Conservation (phyloP, 2,888 invertebrate species). For the Lumbricus terrestris region DNA sequence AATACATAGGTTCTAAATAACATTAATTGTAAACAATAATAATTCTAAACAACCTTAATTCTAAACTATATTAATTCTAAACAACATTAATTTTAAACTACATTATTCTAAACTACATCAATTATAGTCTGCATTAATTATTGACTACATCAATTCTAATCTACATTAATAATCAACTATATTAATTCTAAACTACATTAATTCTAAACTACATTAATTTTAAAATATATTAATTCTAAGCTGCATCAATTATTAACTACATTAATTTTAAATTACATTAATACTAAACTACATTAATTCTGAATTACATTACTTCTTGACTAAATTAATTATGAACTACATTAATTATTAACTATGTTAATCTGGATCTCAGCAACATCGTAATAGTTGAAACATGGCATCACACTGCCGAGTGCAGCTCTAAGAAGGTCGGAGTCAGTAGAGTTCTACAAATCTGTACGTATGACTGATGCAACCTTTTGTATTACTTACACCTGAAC, state of each 20-base stretch:
- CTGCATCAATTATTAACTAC: neutral
- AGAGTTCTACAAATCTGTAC: neutral
- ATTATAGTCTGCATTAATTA: no score
- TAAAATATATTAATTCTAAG: neutral
- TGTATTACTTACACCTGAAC: conserved; percentile 58
- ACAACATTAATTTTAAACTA: neutral
- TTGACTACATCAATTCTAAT: neutral
- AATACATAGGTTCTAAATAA: neutral
- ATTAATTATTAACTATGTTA: neutral
- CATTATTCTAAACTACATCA: neutral
- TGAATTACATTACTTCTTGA: neutral
- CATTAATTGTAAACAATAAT: no score
- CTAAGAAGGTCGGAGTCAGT: no score
- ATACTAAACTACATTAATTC: neutral
- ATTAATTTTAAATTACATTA: neutral
- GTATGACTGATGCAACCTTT: neutral
- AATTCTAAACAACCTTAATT: neutral
- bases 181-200: neutral
- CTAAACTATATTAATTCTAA: neutral
- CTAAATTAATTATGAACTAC: neutral
- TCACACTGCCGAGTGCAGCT: no score
- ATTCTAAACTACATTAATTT: neutral
- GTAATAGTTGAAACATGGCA: no score
- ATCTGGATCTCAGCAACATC: no score
- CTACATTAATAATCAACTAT: no score